Conservation (phyloP, 23 tunicate genomes). For the Styela clava region DNA sequence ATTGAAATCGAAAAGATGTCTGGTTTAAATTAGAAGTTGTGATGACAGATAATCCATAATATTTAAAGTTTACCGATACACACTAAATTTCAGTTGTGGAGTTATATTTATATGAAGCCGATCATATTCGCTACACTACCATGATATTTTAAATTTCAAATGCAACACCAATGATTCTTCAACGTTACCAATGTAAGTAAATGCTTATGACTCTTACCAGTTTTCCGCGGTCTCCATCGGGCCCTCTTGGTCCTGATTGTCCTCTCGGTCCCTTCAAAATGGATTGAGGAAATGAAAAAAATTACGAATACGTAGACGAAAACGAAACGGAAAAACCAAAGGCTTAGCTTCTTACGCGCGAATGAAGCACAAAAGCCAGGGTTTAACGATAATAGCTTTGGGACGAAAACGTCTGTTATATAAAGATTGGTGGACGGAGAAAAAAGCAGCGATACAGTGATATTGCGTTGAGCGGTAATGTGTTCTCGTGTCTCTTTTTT, state of each 20-base stretch:
- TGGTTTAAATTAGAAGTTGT: no score
- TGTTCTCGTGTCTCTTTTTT: background rate
- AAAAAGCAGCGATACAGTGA: background rate
- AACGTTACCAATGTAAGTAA: no score
- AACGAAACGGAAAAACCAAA: background rate
- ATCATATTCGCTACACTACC: no score
- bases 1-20: no score
- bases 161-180: no score
- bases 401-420: background rate
- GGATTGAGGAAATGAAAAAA: background rate
- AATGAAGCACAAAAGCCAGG: constrained; percentile 3
- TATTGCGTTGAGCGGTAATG: background rate
- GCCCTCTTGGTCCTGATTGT: background rate
- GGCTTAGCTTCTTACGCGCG: background rate
- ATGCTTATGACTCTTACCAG: background rate
- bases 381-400: constrained; percentile 3
- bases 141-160: no score
- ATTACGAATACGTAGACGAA: background rate
- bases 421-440: background rate
- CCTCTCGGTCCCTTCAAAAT: constrained; percentile 1
- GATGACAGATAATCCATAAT: no score
- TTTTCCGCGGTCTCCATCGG: background rate
- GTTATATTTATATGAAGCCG: no score
- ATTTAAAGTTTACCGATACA: no score
- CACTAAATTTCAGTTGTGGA: no score